Evolutionary conservation across 2,797 vertebrate species (phyloP), one percentile per base, ranked within the genome.

Genomic region (Bradypus variegatus): DNA sequence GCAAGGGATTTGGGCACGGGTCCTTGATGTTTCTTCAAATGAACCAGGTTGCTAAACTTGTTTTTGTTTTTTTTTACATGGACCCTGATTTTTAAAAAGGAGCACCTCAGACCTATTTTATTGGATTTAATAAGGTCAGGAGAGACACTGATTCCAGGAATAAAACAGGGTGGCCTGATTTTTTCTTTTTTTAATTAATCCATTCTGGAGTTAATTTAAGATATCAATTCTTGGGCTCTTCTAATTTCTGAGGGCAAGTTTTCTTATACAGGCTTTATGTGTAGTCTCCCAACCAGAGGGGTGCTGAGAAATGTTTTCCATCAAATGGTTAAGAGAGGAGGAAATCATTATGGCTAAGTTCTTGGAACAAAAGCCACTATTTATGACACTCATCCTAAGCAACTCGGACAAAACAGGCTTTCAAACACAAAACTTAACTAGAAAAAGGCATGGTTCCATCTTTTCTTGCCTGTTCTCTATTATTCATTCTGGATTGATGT

Each of bases 91-190:
- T 87, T 86, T n/a, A 27, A 41, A 90, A 87, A 93, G 38, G 48
- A 91, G 60, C 64, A 19, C 55, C 86, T 93, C 82, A 91, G 91
- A 90, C 86, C 86, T 90, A 48, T 93, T 95, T 95, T 62, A 69
- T 53, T 53, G 88, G 62, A 19, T 62, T 84, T 95, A 94, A 94
- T 88, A 93, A 92, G 95, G 94, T 88, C 94, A 93, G 58, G 48
- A 86, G 88, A 93, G 82, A 86, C 60, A 75, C 65, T 86, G n/a
- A 70, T 50, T 83, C 88, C 93, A 93, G 88, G 90, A 92, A 88
- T 90, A 93, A 94, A 91, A 86, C 80, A 69, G 86, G 60, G 36
- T 84, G 93, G 55, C 91, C 91, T 95, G 72, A 41, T 91, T 94
- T 62, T 82, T 48, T 50, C 77, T 70, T n/a, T 82, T 45, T 33